Evolutionary conservation across 2,888 invertebrate species (phyloP).

Genomic region (Gortyna flavago): DNA sequence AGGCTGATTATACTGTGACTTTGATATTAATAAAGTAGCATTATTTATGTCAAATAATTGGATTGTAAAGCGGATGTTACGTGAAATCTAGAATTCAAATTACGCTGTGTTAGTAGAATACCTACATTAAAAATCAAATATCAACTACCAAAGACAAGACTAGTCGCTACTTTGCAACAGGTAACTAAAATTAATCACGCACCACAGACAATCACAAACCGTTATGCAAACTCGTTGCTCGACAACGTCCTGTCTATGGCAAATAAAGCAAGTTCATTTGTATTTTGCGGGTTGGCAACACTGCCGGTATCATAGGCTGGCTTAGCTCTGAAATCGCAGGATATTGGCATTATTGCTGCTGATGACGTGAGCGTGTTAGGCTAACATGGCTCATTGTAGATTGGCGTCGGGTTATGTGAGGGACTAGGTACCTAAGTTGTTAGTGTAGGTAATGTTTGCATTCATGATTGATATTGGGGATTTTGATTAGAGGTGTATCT

Average conservation of each 20-base stretch:
- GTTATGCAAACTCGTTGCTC: constrained; percentile 43
- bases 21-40: constrained; percentile 17
- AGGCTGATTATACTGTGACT: constrained; percentile 10
- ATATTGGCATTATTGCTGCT: constrained; percentile 44
- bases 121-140: neutral
- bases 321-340: constrained; percentile 41
- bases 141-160: constrained; percentile 1
- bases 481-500: constrained; percentile 27
- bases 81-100: neutral
- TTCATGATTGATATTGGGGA: constrained; percentile 26
- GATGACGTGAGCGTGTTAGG: constrained; percentile 29
- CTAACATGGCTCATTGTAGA: constrained; percentile 33
- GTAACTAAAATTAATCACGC: constrained; percentile 13
- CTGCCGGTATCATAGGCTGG: neutral
- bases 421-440: neutral
- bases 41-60: constrained; percentile 12
- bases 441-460: constrained; percentile 17
- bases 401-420: constrained; percentile 13
- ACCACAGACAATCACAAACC: constrained; percentile 25
- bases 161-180: neutral
- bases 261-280: constrained; percentile 40
- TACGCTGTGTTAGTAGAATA: neutral
- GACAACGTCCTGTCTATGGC: constrained; percentile 20
- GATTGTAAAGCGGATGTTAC: neutral
- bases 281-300: constrained; percentile 35